Evolutionary conservation across 2,113 vertebrate genomes (phyloP).

Genomic region (Guaruba guarouba): DNA sequence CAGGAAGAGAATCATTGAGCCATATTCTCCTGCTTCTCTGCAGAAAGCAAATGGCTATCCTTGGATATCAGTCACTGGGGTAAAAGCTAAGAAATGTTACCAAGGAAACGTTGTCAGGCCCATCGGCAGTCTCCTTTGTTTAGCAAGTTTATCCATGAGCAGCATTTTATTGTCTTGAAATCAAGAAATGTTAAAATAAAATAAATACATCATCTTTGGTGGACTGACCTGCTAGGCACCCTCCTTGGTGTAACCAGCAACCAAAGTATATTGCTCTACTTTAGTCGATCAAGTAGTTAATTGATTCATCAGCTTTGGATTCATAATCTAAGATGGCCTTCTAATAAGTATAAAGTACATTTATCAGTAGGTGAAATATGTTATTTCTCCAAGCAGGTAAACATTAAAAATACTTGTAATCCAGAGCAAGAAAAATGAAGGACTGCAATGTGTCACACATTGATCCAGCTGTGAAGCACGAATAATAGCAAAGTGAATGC

Average conservation of each 20-base stretch:
- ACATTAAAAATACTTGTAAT: slow-evolving; percentile 2
- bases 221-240: background rate
- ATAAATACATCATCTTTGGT: background rate
- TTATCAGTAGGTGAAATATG: background rate
- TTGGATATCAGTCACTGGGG: slow-evolving; percentile 60
- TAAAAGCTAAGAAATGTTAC: slow-evolving; percentile 68
- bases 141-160: slow-evolving; percentile 44
- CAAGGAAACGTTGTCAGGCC: slow-evolving; percentile 58
- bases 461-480: slow-evolving; percentile 2
- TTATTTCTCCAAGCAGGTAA: slow-evolving; percentile 33
- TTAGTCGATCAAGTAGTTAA: background rate
- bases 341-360: background rate
- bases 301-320: background rate
- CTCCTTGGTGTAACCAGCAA: background rate
- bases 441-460: background rate
- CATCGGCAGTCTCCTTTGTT: slow-evolving; percentile 54
- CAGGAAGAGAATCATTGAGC: slow-evolving; percentile 24
- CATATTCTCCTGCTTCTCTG: slow-evolving; percentile 25
- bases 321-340: background rate
- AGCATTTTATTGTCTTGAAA: slow-evolving; percentile 33
- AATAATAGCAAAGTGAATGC: background rate
- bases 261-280: background rate
- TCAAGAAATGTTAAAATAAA: slow-evolving; percentile 8
- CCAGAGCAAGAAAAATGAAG: background rate
- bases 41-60: slow-evolving; percentile 61